Percentiles rank a stretch among this genome's conserved stretches.
Conservation (phyloP, 53 echinoderm and acorn worm species). For the Astropecten irregularis region DNA sequence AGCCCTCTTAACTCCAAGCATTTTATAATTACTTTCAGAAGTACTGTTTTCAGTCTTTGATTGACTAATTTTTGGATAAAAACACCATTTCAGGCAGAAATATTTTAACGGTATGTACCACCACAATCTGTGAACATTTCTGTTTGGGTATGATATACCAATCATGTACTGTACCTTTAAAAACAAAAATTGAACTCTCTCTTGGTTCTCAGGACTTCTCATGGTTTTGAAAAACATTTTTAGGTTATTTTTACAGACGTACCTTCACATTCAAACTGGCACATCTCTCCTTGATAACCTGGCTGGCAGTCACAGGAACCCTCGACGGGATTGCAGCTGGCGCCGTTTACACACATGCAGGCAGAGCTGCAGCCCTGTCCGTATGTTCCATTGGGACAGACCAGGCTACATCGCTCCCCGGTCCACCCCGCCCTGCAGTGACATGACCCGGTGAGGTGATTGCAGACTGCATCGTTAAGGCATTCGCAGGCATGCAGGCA, state of each 20-base stretch:
- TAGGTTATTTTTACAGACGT: background rate
- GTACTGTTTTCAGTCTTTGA: too few relatives aligned
- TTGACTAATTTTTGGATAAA: too few relatives aligned
- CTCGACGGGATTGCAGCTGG: conserved; percentile 19
- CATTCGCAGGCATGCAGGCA: conserved; percentile 65
- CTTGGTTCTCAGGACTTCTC: too few relatives aligned
- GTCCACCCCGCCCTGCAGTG: conserved; percentile 73
- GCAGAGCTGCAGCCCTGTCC: background rate
- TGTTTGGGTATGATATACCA: too few relatives aligned
- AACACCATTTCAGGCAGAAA: too few relatives aligned
- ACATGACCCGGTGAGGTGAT: conserved; percentile 73
- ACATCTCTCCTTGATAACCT: conserved; percentile 47
- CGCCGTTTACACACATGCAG: conserved; percentile 20
- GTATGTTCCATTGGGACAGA: conserved; percentile 45
- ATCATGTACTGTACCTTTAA: too few relatives aligned
- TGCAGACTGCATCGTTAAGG: conserved; percentile 65
- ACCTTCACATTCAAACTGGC: conserved; percentile 35
- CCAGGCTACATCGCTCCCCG: conserved; percentile 56
- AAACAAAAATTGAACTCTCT: too few relatives aligned
- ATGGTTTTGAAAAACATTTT: background rate
- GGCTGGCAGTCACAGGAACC: conserved; percentile 58
- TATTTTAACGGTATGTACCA: too few relatives aligned
- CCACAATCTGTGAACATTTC: too few relatives aligned
- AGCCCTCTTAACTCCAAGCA: too few relatives aligned
- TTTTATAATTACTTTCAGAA: too few relatives aligned